Evolutionary conservation across 2,797 vertebrate species (phyloP), one percentile per base, ranked within the genome.

Genomic region (Microtus obscurus): DNA sequence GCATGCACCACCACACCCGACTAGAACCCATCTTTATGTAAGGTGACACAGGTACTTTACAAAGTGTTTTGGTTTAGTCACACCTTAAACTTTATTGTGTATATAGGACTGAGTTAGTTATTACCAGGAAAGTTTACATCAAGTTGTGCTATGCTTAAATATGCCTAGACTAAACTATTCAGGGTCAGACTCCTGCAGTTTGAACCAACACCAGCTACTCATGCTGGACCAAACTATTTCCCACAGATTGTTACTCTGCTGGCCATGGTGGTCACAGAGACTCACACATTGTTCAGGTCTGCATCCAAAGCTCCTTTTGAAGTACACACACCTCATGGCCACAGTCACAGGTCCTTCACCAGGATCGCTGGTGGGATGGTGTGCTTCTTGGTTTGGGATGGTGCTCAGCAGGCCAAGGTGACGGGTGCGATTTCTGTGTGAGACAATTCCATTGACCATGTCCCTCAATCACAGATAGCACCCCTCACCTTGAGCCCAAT

Each of bases 401-500:
- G 53, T 40, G 97, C 82, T 92, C 12, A 48, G 93, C 9, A 89
- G 97, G 95, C 97, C 97, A 95, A 98, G 97, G 96, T 92, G 97
- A 97, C 95, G 97, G 97, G 97, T 98, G 97, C 97, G 97, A 98
- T 98, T 97, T 97, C 97, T 98, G 97, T 98, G 97, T 97, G 97
- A 98, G 97, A 98, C 97, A 97, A 51, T 97, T 97, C 92, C 17
- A 96, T 89, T 82, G 67, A 61, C 93, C 97, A 97, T 97, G 97
- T 96, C 97, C 96, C 97, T 97, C 97, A 97, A 34, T 76, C 97
- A 97, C 97, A 98, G 97, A 97, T 83, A 97, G 97, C 97, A 97
- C 97, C 97, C 97, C 97, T 97, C 97, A 93, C 97, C 97, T 97
- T 87, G 95, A 1, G 82, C 97, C 97, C 92, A 43, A 37, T 17